Percentiles rank a stretch among this genome's conserved stretches.
Evolutionary conservation across 1,140 invertebrate genomes (phyloP).

Genomic region (Drosophila mauritiana): DNA sequence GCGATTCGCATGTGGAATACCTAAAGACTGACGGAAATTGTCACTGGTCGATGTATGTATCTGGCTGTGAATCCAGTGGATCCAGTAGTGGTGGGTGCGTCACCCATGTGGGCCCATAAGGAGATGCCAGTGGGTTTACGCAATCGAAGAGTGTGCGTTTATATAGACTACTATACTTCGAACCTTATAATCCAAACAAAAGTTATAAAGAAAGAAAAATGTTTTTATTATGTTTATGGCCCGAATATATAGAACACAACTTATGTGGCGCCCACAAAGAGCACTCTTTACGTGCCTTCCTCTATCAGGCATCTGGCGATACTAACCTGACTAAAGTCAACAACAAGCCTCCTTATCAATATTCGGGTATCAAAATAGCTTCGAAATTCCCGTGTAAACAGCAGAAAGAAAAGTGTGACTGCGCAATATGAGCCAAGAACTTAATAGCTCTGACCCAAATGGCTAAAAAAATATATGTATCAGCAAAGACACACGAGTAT

Average conservation of each 20-base stretch:
- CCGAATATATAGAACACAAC: constrained; percentile 36
- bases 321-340: constrained; percentile 18
- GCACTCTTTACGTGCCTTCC: constrained; percentile 22
- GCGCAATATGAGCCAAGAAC: constrained; percentile 39
- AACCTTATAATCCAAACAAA: constrained; percentile 37
- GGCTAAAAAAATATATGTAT: constrained; percentile 21
- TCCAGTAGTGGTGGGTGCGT: constrained; percentile 17
- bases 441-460: constrained; percentile 50
- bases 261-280: constrained; percentile 38
- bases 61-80: background rate
- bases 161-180: background rate
- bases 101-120: constrained; percentile 28
- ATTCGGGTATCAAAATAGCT: constrained; percentile 47
- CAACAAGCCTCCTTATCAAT: constrained; percentile 40
- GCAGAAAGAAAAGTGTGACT: constrained; percentile 36
- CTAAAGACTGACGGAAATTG: constrained; percentile 51
- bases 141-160: constrained; percentile 28
- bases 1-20: constrained; percentile 42
- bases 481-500: constrained; percentile 23
- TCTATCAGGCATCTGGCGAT: constrained; percentile 24
- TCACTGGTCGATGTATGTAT: constrained; percentile 25
- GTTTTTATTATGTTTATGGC: constrained; percentile 34
- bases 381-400: constrained; percentile 36
- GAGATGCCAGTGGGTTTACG: constrained; percentile 33
- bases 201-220: background rate